Evolutionary conservation across 2,113 vertebrate species (phyloP).

Genomic region (Tricholaema leucomelas): DNA sequence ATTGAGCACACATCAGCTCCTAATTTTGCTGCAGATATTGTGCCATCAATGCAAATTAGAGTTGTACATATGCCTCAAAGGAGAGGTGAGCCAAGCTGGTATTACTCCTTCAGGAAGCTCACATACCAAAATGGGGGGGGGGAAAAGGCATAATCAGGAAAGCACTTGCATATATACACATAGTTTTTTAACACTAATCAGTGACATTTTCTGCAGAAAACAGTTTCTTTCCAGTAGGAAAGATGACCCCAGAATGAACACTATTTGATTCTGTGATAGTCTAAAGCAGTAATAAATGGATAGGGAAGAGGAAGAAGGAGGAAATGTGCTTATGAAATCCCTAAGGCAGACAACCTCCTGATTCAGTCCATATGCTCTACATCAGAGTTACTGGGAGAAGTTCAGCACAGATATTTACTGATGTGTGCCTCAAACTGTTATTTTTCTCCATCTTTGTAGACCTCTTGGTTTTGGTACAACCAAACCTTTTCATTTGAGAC

Average conservation of each 20-base stretch:
- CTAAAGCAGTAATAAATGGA: neutral
- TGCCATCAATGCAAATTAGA: neutral
- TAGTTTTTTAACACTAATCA: neutral
- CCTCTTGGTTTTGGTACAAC: slow-evolving; percentile 15
- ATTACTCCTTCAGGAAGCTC: neutral
- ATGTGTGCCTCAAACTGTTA: slow-evolving; percentile 18
- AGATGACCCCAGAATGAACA: neutral
- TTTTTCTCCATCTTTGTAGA: neutral
- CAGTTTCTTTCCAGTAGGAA: neutral
- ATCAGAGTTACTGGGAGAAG: slow-evolving; percentile 9
- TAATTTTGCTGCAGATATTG: slow-evolving; percentile 26
- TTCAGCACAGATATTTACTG: slow-evolving; percentile 1
- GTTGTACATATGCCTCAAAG: slow-evolving; percentile 14
- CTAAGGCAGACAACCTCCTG: neutral
- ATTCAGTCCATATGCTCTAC: neutral
- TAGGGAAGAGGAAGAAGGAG: neutral
- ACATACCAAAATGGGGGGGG: neutral
- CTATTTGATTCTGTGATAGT: neutral
- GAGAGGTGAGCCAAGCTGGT: neutral
- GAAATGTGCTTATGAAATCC: slow-evolving; percentile 20
- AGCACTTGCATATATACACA: neutral
- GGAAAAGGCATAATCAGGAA: neutral
- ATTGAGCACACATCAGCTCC: neutral
- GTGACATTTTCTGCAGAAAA: neutral
- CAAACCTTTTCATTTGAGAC: neutral